Conservation (phyloP, 1,140 invertebrate genomes). For the Ceratosolen fusciceps region DNA sequence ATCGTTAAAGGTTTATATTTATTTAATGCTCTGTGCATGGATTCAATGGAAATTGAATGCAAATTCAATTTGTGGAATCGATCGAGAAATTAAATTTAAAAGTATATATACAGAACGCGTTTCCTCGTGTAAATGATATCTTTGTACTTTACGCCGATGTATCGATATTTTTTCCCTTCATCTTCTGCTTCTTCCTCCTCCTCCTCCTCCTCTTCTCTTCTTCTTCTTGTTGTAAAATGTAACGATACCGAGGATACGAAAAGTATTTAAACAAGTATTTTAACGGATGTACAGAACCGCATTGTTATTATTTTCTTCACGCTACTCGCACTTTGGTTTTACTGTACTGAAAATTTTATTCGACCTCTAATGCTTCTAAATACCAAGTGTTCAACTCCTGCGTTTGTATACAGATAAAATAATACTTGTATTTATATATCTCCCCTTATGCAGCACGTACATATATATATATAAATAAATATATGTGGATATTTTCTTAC, state of each 20-base stretch:
- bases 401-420: slow-evolving; percentile 54
- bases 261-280: slow-evolving; percentile 46
- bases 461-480: slow-evolving; percentile 51
- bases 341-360: slow-evolving; percentile 32
- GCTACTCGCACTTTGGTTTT: slow-evolving; percentile 8
- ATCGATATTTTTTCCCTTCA: too few species aligned
- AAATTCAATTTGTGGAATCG: too few species aligned
- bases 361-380: slow-evolving; percentile 62
- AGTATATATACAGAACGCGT: too few species aligned
- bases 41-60: too few species aligned
- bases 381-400: slow-evolving; percentile 62
- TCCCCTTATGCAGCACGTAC: slow-evolving; percentile 56
- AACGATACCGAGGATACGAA: background rate
- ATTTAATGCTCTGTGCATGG: too few species aligned
- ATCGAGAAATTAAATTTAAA: too few species aligned
- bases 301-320: background rate
- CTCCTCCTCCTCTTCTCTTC: too few species aligned
- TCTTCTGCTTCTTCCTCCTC: too few species aligned
- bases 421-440: slow-evolving; percentile 58
- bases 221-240: slow-evolving; percentile 15
- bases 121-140: slow-evolving; percentile 9
- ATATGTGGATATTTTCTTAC: slow-evolving; percentile 16
- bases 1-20: too few species aligned
- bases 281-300: background rate
- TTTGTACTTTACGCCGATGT: background rate